phyloP scores from a whole-genome alignment of 2,888 invertebrate genomes.

The Gnatocerus cornutus region DNA sequence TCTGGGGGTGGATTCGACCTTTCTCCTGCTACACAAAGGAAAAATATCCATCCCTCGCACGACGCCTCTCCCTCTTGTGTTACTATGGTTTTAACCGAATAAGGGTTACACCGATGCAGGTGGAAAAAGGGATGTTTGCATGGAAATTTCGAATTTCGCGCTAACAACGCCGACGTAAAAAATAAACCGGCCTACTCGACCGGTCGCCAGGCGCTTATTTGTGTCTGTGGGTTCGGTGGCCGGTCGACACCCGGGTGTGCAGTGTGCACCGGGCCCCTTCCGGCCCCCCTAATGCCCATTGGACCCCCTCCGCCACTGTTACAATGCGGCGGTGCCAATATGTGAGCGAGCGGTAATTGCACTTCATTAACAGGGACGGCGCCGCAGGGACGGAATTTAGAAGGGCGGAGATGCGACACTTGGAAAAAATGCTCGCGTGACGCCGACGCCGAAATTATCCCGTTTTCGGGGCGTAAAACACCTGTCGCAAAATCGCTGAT shows the following conservation, averaged over 20 bases:
- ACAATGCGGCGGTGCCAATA: conserved; percentile 46
- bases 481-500: too few species aligned
- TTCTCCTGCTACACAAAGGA: conserved; percentile 60
- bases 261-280: conserved; percentile 57
- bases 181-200: conserved; percentile 34
- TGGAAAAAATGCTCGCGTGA: too few species aligned
- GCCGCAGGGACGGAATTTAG: conserved; percentile 30
- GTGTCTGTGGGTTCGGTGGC: conserved; percentile 69
- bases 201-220: conserved; percentile 56
- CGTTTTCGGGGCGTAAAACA: too few species aligned
- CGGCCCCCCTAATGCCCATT: conserved; percentile 52
- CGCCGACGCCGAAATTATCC: too few species aligned
- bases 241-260: conserved; percentile 66
- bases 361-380: conserved; percentile 37
- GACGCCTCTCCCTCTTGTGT: conserved; percentile 53
- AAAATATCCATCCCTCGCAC: conserved; percentile 58
- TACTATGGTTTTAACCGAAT: conserved; percentile 61
- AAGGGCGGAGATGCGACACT: too few species aligned
- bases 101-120: conserved; percentile 54
- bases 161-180: conserved; percentile 22
- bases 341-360: conserved; percentile 35
- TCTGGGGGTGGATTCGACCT: conserved; percentile 59
- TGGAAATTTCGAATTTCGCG: conserved; percentile 18
- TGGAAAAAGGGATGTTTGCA: conserved; percentile 49
- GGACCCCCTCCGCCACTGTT: conserved; percentile 41